A percentile compares a stretch with the other conserved stretches of the same genome.
These are phyloP conservation scores for Drosophila hamatofila DNA, from an alignment of 2,888 invertebrate genomes.

Conservation along the genomic window DNA sequence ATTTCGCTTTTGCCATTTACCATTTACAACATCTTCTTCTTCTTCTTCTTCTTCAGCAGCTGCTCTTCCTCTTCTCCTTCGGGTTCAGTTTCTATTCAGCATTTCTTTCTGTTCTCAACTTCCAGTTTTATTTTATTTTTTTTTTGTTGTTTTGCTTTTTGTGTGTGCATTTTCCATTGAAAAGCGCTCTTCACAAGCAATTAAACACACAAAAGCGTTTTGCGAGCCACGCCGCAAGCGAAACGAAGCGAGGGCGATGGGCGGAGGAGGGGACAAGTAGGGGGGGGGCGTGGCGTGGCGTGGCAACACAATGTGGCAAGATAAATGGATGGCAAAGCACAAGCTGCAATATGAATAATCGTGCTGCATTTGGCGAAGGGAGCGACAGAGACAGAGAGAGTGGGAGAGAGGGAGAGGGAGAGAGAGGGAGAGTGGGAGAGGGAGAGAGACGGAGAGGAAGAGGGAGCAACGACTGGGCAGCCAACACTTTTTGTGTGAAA, in stretches of 20 bases:
- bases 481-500: conserved; percentile 79
- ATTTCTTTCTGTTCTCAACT: conserved; percentile 9
- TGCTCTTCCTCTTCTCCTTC: background rate
- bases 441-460: background rate
- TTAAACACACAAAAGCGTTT: conserved; percentile 84
- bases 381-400: background rate
- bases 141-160: conserved; percentile 1
- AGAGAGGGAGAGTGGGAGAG: background rate
- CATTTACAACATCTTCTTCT: conserved; percentile 11
- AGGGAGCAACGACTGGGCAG: conserved; percentile 51
- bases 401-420: conserved; percentile 4
- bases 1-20: background rate
- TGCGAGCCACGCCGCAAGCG: conserved; percentile 73
- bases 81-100: background rate
- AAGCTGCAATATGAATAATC: conserved; percentile 78
- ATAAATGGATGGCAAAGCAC: conserved; percentile 72
- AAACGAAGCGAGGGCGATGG: conserved; percentile 38
- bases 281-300: background rate
- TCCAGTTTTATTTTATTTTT: conserved; percentile 32
- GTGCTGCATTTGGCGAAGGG: conserved; percentile 22
- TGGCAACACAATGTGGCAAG: conserved; percentile 73
- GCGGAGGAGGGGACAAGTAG: background rate
- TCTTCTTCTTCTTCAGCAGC: background rate
- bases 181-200: conserved; percentile 84
- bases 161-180: conserved; percentile 75